Base-by-base conservation (phyloP, 1,140 invertebrate species). In the Micrasema longulum region DNA sequence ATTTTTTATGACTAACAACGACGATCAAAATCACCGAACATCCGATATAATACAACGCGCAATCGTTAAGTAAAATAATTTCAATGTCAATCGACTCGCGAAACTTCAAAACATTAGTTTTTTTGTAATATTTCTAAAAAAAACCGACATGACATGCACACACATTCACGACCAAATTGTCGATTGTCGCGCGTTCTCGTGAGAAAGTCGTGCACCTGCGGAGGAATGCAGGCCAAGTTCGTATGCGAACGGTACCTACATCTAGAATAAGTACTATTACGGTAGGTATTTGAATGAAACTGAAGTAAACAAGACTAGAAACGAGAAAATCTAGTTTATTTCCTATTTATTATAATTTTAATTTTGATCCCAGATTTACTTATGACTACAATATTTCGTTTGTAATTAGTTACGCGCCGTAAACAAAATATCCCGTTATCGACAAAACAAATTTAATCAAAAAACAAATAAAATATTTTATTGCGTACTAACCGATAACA, bases 171-270 rank as follows among this genome's bases (percentile, higher is more conserved):
- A 31, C 26, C 26, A 31, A 31, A 31, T 31, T 31, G 3, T 4
- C 41, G 67, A 48, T n/a, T 20, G 68, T 70, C 68, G 55, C 68
- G 68, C 68, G 45, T 38, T 50, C 68, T 70, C 43, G 68, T 70
- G 68, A 52, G 68, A 64, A 70, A 70, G 57, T 64, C 47, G 36
- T 52, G 45, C 57, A 64, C 68, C 68, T 70, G 68, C 57, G 47
- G 35, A 26, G 57, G 68, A 63, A 70, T 70, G 68, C 57, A 31
- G 66, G 66, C 50, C 66, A 69, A 69, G 66, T 69, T 69, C 66
- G 66, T 45, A 47, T 26, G 23, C 14, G 35, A 69, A 69, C 66
- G 66, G 66, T 69, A 69, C 12, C 12, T 52, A n/a, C 50, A n/a
- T n/a, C 26, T 31, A 31, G 7, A 31, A 2, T 31, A 31, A 31